Base-by-base conservation (phyloP, 2,888 invertebrate species). In the Sisyra nigra region DNA sequence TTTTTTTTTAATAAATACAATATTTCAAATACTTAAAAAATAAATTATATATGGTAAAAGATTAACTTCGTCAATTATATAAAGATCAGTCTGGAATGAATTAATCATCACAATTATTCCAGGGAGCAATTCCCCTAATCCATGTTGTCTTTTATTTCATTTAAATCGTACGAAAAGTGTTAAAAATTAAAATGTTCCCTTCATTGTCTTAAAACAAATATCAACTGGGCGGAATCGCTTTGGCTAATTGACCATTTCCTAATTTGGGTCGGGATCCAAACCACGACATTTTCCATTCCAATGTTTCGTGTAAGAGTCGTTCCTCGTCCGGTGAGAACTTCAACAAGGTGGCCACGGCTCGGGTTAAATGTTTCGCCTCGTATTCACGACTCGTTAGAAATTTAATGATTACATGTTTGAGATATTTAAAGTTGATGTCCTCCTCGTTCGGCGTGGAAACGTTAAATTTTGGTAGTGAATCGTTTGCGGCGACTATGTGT, bases 371-470 rank as follows among this genome's bases (percentile, higher is more conserved):
- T 15, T 88, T 72, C 33, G 92, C 91, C 71, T 92, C 79, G 29
- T 79, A 70, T 62, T 92, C 92, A 48, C 86, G 71, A 57, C 86
- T 81, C 0, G 92, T 92, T 54, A 93, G 71, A 63, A 93, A 93
- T 58, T 91, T 88, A 3, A 93, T 80, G 48, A 93, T 77, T 48
- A 93, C 93, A 65, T 93, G 91, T 57, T 91, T 92, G 45, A 93
- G 68, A 61, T 93, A 93, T 58, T 77, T 76, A 56, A 84, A 82
- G 64, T 83, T 86, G 39, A 85, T 76, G 54, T 84, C 81, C 46
- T 79, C 74, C 52, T 69, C 69, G 48, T 62, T 61, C 42, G 59
- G 39, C 52, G 52, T 6, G 35, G 10, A 15, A 36, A 46, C 30
- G 46, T 46, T 10, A 24, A 37, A 10, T n/a, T 19, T 9, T 13